phyloP scores from a whole-genome alignment of 2,797 vertebrate genomes.

The Sternotherus odoratus region DNA sequence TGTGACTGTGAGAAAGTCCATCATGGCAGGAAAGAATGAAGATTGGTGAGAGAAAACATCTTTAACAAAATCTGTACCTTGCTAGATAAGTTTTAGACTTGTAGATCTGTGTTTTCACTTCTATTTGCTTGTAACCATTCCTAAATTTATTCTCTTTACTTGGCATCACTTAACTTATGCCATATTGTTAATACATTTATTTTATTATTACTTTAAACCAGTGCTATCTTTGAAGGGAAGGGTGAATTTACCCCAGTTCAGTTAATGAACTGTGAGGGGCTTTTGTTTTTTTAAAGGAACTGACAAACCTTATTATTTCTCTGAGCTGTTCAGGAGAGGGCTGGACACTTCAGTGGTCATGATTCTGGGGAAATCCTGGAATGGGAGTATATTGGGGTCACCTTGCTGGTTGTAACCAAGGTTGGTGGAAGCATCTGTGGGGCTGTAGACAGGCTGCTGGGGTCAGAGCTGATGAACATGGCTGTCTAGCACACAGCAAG shows the following conservation, averaged over 20 bases:
- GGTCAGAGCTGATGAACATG: background rate
- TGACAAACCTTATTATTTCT: background rate
- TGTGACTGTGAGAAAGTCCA: background rate
- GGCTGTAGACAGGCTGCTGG: background rate
- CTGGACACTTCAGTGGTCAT: background rate
- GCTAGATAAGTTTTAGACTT: background rate
- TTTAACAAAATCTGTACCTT: background rate
- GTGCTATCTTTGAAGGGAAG: background rate
- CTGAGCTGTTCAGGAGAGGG: background rate
- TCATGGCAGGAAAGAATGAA: background rate
- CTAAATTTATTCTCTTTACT: background rate
- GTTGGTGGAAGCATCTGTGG: background rate
- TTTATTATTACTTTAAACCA: background rate
- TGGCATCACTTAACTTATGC: background rate
- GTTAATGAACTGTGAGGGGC: background rate
- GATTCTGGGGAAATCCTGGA: background rate
- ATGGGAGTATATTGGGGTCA: background rate
- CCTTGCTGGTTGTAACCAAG: background rate
- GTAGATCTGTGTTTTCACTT: background rate
- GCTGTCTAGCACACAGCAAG: background rate
- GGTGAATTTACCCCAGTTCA: background rate
- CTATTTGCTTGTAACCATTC: background rate
- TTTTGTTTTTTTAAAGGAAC: background rate
- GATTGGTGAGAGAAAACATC: background rate
- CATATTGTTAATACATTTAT: background rate